phyloP scores from a whole-genome alignment of 1,140 invertebrate species.

The Formica selysi region DNA sequence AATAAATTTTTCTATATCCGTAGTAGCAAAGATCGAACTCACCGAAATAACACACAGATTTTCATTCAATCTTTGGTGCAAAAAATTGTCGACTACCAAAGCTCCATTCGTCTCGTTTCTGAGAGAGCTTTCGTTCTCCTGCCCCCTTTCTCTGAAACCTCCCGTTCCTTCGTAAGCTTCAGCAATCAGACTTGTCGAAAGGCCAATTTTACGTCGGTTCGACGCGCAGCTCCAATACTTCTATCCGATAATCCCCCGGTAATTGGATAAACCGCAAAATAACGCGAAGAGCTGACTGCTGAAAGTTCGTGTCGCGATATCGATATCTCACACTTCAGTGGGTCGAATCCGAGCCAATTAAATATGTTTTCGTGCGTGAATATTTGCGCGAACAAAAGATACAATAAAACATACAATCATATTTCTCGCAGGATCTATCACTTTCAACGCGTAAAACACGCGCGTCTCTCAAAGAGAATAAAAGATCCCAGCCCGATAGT shows the following conservation, averaged over 20 bases:
- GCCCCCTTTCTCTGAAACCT: not conserved
- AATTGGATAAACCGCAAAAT: constrained; percentile 56
- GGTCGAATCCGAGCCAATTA: constrained; percentile 4
- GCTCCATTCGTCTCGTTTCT: constrained; percentile 10
- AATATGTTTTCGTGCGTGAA: not conserved
- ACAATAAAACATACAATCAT: not conserved
- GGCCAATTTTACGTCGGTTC: constrained; percentile 47
- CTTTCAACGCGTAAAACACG: not conserved
- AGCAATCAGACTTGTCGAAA: constrained; percentile 43
- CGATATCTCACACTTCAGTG: constrained; percentile 29
- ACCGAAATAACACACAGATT: not conserved
- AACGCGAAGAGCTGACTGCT: constrained; percentile 24
- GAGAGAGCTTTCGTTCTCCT: constrained; percentile 3
- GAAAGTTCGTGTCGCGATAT: constrained; percentile 10
- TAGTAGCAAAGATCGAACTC: not conserved
- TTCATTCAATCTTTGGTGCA: constrained; percentile 17
- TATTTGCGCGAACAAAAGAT: not conserved
- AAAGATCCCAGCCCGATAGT: constrained; percentile 1
- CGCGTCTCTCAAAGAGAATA: constrained; percentile 9
- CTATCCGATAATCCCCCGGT: constrained; percentile 50
- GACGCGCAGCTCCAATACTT: constrained; percentile 47
- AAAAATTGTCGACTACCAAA: constrained; percentile 20
- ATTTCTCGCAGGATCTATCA: not conserved
- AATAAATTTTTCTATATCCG: not conserved
- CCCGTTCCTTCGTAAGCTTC: constrained; percentile 8